These are phyloP conservation scores for Corydoras sp. DNA, from an alignment of 2,113 vertebrate species.

Conservation along the genomic window DNA sequence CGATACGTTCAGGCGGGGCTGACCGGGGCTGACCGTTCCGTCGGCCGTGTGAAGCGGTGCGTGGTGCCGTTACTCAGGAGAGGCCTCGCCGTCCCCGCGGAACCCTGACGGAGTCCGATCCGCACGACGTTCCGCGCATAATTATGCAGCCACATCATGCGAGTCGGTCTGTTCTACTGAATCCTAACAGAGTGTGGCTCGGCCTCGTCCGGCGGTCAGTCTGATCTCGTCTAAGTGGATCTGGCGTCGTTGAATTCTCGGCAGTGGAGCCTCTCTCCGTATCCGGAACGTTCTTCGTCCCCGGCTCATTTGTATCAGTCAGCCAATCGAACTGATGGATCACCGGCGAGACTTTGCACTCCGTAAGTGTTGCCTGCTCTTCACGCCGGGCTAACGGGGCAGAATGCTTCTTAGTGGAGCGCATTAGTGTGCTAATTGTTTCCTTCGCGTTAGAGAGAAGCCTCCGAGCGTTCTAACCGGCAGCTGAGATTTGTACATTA, in stretches of 20 bases:
- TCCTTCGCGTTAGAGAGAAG: slow-evolving; percentile 33
- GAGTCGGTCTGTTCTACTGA: too few relatives aligned
- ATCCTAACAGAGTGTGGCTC: too few relatives aligned
- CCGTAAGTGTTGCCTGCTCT: slow-evolving; percentile 27
- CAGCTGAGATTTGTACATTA: slow-evolving; percentile 23
- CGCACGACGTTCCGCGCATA: slow-evolving; percentile 11
- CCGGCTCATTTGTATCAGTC: slow-evolving; percentile 30
- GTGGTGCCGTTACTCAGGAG: slow-evolving; percentile 28
- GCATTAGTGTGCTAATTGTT: slow-evolving; percentile 29
- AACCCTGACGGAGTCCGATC: slow-evolving; percentile 19
- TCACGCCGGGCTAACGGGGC: slow-evolving; percentile 24
- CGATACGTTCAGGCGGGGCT: slow-evolving; percentile 22
- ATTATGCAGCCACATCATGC: neutral
- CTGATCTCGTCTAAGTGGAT: neutral
- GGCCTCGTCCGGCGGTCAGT: neutral
- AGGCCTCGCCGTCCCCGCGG: slow-evolving; percentile 14
- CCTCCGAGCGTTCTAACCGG: slow-evolving; percentile 27
- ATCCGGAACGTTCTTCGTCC: slow-evolving; percentile 3
- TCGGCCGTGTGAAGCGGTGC: slow-evolving; percentile 17
- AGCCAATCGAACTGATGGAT: slow-evolving; percentile 34
- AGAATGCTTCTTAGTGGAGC: slow-evolving; percentile 38
- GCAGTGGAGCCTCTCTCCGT: neutral
- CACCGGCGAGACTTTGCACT: slow-evolving; percentile 28
- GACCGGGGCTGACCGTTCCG: slow-evolving; percentile 12
- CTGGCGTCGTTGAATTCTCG: neutral